These are phyloP conservation scores for Protophormia terraenovae DNA, from an alignment of 2,888 invertebrate genomes.

Conservation along the genomic window DNA sequence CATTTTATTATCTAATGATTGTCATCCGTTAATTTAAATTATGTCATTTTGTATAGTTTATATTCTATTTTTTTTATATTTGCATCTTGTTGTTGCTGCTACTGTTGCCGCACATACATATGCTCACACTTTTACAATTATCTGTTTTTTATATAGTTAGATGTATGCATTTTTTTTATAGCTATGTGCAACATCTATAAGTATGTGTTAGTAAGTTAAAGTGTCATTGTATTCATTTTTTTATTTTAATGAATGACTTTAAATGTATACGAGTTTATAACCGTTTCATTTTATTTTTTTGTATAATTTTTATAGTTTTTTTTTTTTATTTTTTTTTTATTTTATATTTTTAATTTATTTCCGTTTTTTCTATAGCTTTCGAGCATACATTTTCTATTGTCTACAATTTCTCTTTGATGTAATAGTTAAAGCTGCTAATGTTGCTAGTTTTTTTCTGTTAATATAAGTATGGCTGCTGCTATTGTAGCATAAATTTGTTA, in stretches of 20 bases:
- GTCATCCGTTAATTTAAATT: slow-evolving; percentile 68
- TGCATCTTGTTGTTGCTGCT: slow-evolving; percentile 33
- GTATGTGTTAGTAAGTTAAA: neutral
- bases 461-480: slow-evolving; percentile 74
- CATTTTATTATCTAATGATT: slow-evolving; percentile 60
- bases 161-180: slow-evolving; percentile 55
- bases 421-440: slow-evolving; percentile 22
- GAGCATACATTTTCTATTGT: slow-evolving; percentile 54
- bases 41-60: slow-evolving; percentile 57
- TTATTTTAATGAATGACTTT: slow-evolving; percentile 23
- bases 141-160: slow-evolving; percentile 63
- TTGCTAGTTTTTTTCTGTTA: slow-evolving; percentile 64
- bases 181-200: neutral
- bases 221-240: neutral
- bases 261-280: slow-evolving; percentile 3
- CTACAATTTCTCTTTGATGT: slow-evolving; percentile 52
- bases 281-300: slow-evolving; percentile 47
- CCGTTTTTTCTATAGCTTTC: slow-evolving; percentile 50
- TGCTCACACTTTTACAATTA: slow-evolving; percentile 5
- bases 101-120: slow-evolving; percentile 10
- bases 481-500: slow-evolving; percentile 69
- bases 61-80: slow-evolving; percentile 11
- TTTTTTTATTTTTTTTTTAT: too few species aligned
- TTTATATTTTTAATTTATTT: slow-evolving; percentile 57
- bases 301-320: slow-evolving; percentile 3